Conservation (phyloP, 2,888 invertebrate genomes). For the Drosophila quinaria region DNA sequence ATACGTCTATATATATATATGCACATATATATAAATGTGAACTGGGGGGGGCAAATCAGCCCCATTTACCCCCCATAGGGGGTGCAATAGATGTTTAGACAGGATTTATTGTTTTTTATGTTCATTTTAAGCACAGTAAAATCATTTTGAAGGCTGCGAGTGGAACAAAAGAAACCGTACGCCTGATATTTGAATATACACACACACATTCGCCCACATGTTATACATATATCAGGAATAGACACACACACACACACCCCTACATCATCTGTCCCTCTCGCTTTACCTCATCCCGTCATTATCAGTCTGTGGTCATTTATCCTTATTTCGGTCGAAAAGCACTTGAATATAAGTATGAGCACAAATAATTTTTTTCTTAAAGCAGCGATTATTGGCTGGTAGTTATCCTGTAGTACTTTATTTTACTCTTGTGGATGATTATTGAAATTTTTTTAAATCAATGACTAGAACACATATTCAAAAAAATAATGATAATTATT, state of each 20-base stretch:
- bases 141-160: constrained; percentile 40
- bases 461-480: too few species aligned
- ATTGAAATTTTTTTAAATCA: too few species aligned
- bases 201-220: background rate
- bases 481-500: too few species aligned
- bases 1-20: background rate
- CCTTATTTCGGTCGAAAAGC: constrained; percentile 51
- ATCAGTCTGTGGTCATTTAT: constrained; percentile 55
- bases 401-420: background rate
- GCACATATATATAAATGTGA: background rate
- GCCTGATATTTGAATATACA: constrained; percentile 34
- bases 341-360: constrained; percentile 33
- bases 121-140: constrained; percentile 50
- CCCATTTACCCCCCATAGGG: background rate
- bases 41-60: background rate
- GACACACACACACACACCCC: constrained; percentile 21
- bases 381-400: accelerated
- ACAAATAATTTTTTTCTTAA: background rate
- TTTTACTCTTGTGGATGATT: too few species aligned
- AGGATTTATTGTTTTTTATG: constrained; percentile 48
- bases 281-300: background rate
- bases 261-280: constrained; percentile 4
- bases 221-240: constrained; percentile 28
- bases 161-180: constrained; percentile 38
- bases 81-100: background rate